Conservation (phyloP, 2,797 vertebrate species). For the Lepilemur septentrionalis region DNA sequence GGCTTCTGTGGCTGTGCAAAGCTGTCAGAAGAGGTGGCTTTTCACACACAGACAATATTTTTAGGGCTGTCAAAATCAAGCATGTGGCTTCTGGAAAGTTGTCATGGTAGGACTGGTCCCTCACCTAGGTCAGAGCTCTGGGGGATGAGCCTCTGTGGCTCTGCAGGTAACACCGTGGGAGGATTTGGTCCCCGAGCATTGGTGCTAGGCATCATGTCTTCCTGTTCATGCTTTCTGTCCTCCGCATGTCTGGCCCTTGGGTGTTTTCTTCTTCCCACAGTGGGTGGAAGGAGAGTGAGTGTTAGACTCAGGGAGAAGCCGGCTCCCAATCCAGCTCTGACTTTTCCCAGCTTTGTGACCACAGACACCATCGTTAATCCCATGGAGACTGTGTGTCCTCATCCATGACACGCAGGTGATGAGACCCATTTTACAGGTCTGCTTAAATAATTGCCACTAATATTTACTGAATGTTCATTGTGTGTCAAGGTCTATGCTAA, state of each 20-base stretch:
- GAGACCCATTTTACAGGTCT: neutral
- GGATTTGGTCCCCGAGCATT: accelerated
- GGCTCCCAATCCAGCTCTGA: neutral
- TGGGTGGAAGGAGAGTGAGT: neutral
- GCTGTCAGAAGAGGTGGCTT: neutral
- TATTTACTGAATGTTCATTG: neutral
- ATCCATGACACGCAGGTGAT: neutral
- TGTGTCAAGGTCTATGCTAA: neutral
- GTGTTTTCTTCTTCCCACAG: neutral
- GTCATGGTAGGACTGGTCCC: neutral
- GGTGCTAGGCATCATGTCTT: accelerated
- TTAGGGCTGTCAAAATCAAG: neutral
- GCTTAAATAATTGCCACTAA: neutral
- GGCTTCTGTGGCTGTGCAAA: neutral
- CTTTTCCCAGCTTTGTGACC: neutral
- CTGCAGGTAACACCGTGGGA: accelerated
- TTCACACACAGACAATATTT: neutral
- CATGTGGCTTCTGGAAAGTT: neutral
- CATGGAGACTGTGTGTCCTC: neutral
- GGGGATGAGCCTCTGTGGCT: too few species aligned
- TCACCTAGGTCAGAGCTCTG: neutral
- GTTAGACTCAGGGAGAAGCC: neutral
- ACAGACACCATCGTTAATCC: neutral
- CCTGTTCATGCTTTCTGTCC: neutral
- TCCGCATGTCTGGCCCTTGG: neutral